Percentiles rank a stretch among this genome's conserved stretches.
phyloP scores from a whole-genome alignment of 2,113 vertebrate genomes.

The Thunnus thynnus region DNA sequence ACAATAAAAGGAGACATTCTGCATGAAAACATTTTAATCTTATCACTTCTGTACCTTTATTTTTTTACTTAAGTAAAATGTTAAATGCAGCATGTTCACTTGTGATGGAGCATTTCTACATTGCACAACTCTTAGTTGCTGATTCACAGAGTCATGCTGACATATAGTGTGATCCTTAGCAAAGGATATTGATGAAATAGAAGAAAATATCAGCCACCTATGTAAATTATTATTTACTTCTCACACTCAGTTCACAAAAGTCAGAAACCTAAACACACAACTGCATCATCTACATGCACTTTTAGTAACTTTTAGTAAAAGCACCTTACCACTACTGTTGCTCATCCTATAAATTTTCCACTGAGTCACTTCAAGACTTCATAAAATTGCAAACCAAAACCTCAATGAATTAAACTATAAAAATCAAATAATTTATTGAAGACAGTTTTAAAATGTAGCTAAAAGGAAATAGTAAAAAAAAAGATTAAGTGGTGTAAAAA shows the following conservation, averaged over 20 bases:
- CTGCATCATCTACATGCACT: background rate
- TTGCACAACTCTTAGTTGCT: too few relatives aligned
- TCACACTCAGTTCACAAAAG: background rate
- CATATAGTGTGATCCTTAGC: too few relatives aligned
- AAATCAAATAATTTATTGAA: too few relatives aligned
- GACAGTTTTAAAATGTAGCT: background rate
- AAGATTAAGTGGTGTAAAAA: background rate
- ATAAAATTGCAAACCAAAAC: background rate
- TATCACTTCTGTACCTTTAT: background rate
- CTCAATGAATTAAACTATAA: too few relatives aligned
- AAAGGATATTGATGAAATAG: too few relatives aligned
- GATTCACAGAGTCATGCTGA: too few relatives aligned
- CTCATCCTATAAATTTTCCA: background rate
- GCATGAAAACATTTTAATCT: too few relatives aligned
- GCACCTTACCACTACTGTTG: background rate
- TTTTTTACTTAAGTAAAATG: background rate
- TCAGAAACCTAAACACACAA: rapidly evolving
- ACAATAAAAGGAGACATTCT: too few relatives aligned
- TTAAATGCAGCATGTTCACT: background rate
- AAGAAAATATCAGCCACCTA: too few relatives aligned
- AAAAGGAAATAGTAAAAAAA: background rate
- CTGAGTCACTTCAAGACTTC: constrained; percentile 23
- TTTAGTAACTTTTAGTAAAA: background rate
- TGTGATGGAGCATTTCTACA: too few relatives aligned
- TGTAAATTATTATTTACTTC: too few relatives aligned